These are phyloP conservation scores for Chaetodon auriga DNA, from an alignment of 2,113 vertebrate species.

Conservation along the genomic window DNA sequence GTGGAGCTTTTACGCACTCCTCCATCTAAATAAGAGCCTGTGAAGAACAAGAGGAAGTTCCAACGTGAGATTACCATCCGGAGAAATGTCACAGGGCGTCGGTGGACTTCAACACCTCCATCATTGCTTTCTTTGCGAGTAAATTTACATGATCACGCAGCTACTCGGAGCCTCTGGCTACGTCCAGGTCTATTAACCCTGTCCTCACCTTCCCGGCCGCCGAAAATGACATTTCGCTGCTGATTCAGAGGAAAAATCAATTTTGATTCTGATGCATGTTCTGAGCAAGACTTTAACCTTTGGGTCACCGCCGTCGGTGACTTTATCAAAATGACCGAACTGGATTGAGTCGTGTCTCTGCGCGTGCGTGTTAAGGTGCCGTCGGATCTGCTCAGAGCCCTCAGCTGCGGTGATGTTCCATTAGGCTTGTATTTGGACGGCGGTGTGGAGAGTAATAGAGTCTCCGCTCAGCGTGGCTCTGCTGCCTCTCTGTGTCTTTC, in stretches of 20 bases:
- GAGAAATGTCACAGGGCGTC: too few species aligned
- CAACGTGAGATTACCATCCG: neutral
- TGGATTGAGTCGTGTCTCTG: neutral
- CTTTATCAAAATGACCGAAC: neutral
- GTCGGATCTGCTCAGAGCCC: constrained; percentile 49
- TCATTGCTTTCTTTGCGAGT: neutral
- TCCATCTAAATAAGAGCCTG: neutral
- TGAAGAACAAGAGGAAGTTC: neutral
- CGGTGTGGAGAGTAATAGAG: constrained; percentile 39
- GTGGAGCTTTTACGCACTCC: neutral
- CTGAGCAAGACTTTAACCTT: constrained; percentile 12
- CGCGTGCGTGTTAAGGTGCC: constrained; percentile 3
- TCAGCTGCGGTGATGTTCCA: constrained; percentile 33
- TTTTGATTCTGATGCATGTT: constrained; percentile 25
- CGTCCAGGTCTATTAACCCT: constrained; percentile 59
- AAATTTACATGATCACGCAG: neutral
- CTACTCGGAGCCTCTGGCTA: constrained; percentile 19
- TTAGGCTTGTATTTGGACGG: constrained; percentile 51
- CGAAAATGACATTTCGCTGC: constrained; percentile 40
- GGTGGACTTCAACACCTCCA: neutral
- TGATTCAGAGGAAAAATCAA: constrained; percentile 27
- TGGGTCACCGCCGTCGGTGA: neutral
- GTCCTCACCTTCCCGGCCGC: constrained; percentile 40
- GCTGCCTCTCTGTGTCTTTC: constrained; percentile 1
- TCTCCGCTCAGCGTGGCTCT: constrained; percentile 22